Base-by-base conservation (phyloP, 1,140 invertebrate species). In the Steinernema feltiae region DNA sequence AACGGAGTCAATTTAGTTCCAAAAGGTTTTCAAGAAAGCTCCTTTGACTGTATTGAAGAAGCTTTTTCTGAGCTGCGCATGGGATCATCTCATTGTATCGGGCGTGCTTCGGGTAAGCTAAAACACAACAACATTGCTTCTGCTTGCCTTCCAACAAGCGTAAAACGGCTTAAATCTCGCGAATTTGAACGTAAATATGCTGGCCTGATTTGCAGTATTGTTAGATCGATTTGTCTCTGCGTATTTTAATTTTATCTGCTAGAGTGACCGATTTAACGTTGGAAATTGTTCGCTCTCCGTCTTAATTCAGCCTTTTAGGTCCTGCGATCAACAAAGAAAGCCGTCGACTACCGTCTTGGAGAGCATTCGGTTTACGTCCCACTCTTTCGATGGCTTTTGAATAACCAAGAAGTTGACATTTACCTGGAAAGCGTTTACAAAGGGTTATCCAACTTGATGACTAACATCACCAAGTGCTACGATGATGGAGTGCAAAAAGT, bases 391-490 rank as follows among this genome's bases (percentile, higher is more conserved):
- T 63, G 53, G 53, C 53, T 63, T 21, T 21, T 63, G 24, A 63
- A n/a, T 12, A 7, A 63, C 2, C 53, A 7, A 15, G 53, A 12
- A 27, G 53, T 63, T 3, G 53, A 63, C 24, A 3, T 63, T 3
- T 17, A 15, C 7, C 53, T 15, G 24, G 53, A 63, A 3, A 3
- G 24, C 15, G 24, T 63, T 3, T 63, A 63, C 53, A 12, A 63
- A 3, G 53, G 53, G 12, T 63, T 63, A 7, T 17, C 15, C 12
- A 15, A 63, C 53, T 21, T 63, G 53, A 21, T 63, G 12, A 27
- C 53, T 3, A 63, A 63, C 24, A 63, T 63, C 53, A 63, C 53
- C 53, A 63, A 63, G 24, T 63, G 53, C 53, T 27, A 17, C 53
- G 53, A 63, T 21, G 53, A 63, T 27, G 24, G 53, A 12, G 12